Conservation (phyloP, 2,113 vertebrate genomes). For the Triplophysa siluroides region DNA sequence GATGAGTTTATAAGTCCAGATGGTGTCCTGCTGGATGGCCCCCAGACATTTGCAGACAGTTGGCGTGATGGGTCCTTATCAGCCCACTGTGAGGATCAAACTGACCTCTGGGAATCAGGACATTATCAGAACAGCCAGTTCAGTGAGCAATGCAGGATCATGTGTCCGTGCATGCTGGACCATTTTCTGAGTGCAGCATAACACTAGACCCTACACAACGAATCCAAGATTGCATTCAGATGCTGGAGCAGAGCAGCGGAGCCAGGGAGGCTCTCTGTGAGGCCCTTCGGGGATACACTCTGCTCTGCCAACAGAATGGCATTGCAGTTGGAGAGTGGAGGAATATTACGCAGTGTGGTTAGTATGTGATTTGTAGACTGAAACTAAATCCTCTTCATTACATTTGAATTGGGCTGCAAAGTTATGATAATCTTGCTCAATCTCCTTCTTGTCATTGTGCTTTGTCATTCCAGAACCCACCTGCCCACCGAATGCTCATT, state of each 20-base stretch:
- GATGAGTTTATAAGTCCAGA: conserved; percentile 66
- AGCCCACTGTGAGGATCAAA: conserved; percentile 47
- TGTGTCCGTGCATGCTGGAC: conserved; percentile 48
- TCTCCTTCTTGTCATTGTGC: too few species aligned
- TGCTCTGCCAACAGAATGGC: conserved; percentile 62
- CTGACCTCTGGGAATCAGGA: neutral
- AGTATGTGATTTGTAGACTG: too few species aligned
- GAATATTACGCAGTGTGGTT: conserved; percentile 62
- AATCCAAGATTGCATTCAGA: conserved; percentile 41
- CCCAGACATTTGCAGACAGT: conserved; percentile 67
- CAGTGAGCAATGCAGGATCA: conserved; percentile 55
- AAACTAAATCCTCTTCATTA: too few species aligned
- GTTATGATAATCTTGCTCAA: too few species aligned
- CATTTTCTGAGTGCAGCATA: conserved; percentile 58
- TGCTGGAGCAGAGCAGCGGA: conserved; percentile 34
- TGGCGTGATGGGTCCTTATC: conserved; percentile 64
- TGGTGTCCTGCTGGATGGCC: conserved; percentile 49
- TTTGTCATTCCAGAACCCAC: conserved; percentile 45
- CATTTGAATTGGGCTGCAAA: too few species aligned
- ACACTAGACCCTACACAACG: conserved; percentile 1
- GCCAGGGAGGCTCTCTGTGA: conserved; percentile 51
- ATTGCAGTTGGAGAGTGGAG: conserved; percentile 63
- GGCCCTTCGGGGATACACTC: conserved; percentile 54
- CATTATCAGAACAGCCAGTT: conserved; percentile 18
- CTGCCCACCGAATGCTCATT: conserved; percentile 68